Percentiles rank a stretch among this genome's conserved stretches.
These are phyloP conservation scores for Notodonta ziczac DNA, from an alignment of 2,888 invertebrate genomes.

Conservation along the genomic window DNA sequence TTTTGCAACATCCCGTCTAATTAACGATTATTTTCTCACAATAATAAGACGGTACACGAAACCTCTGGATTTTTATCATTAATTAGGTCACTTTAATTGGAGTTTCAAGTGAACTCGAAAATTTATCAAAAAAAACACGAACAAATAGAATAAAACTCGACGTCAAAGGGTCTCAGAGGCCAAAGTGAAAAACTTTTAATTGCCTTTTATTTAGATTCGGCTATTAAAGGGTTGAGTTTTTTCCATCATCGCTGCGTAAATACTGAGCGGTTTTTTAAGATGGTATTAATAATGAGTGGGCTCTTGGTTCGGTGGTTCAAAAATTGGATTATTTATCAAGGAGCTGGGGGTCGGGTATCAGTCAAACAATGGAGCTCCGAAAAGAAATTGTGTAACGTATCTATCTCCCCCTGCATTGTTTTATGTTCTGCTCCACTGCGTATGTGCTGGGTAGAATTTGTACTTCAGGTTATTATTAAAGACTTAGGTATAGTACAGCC, in stretches of 20 bases:
- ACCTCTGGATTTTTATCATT: slow-evolving; percentile 20
- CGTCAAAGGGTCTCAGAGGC: slow-evolving; percentile 36
- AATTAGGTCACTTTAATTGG: slow-evolving; percentile 32
- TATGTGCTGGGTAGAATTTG: too few relatives aligned
- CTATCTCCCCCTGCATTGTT: too few relatives aligned
- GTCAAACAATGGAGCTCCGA: background rate
- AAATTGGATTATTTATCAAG: slow-evolving; percentile 25
- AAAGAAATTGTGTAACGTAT: too few relatives aligned
- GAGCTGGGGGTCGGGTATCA: background rate
- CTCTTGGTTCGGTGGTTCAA: slow-evolving; percentile 26
- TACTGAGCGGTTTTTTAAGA: slow-evolving; percentile 13
- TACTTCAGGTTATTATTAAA: too few relatives aligned
- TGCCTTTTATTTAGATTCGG: slow-evolving; percentile 35
- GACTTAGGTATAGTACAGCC: too few relatives aligned
- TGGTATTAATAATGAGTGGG: slow-evolving; percentile 6
- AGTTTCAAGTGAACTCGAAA: slow-evolving; percentile 23
- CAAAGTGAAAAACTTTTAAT: slow-evolving; percentile 45
- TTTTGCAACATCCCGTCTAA: background rate
- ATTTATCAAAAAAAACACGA: slow-evolving; percentile 22
- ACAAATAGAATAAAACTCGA: slow-evolving; percentile 33
- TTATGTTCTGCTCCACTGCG: too few relatives aligned
- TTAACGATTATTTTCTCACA: background rate
- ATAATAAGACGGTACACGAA: slow-evolving; percentile 11
- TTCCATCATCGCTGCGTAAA: slow-evolving; percentile 29
- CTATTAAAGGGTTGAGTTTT: slow-evolving; percentile 34